These are phyloP conservation scores for Hippolais icterina DNA, from an alignment of 2,113 vertebrate genomes.

Conservation along the genomic window DNA sequence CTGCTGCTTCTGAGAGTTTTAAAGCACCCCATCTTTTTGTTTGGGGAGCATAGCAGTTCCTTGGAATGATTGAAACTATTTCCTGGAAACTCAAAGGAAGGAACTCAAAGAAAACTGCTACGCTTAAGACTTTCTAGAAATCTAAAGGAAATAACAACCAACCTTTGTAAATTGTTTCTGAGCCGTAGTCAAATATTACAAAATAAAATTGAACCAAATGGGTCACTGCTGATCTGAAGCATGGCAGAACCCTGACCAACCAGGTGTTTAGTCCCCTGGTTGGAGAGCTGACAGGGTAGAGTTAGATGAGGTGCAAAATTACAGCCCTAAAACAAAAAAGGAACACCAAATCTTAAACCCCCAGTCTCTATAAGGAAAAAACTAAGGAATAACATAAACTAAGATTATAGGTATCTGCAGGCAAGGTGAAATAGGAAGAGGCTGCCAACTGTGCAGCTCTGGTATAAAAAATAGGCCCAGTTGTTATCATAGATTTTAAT, in stretches of 20 bases:
- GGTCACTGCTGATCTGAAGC: neutral
- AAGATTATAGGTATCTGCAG: neutral
- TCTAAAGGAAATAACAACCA: neutral
- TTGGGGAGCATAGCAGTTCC: neutral
- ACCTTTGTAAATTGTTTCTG: neutral
- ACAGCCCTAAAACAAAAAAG: neutral
- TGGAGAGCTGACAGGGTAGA: neutral
- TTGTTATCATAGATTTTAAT: accelerated
- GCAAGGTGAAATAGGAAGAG: neutral
- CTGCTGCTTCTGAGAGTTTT: neutral
- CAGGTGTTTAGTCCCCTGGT: too few relatives aligned
- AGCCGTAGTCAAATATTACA: neutral
- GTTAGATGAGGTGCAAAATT: neutral
- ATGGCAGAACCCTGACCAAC: neutral
- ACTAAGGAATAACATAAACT: neutral
- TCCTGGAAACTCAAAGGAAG: neutral
- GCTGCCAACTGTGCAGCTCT: neutral
- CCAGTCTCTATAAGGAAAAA: neutral
- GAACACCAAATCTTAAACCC: neutral
- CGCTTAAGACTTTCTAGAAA: neutral
- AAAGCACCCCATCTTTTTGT: neutral
- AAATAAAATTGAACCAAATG: neutral
- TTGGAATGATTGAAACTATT: neutral
- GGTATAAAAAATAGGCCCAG: accelerated
- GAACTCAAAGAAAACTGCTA: neutral